phyloP scores from a whole-genome alignment of 2,888 invertebrate species.

The Caenorhabditis panamensis region DNA sequence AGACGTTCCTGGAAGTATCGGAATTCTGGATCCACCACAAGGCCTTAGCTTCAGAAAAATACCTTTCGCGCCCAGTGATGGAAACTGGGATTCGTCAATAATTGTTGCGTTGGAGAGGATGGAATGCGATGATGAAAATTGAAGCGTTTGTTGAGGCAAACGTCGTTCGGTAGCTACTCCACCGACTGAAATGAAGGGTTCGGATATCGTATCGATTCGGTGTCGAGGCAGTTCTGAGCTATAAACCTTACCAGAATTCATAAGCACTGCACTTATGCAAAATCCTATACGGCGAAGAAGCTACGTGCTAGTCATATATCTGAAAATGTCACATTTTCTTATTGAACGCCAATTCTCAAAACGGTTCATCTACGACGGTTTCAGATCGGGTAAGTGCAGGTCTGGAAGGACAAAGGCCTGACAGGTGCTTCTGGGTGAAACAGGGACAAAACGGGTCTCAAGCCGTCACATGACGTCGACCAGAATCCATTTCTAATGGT shows the following conservation, averaged over 20 bases:
- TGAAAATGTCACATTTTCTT: slow-evolving; percentile 16
- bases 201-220: background rate
- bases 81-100: slow-evolving; percentile 78
- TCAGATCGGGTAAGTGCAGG: background rate
- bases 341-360: background rate
- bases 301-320: slow-evolving; percentile 60
- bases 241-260: slow-evolving; percentile 59
- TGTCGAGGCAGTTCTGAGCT: background rate
- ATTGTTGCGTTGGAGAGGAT: slow-evolving; percentile 66
- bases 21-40: too few relatives aligned
- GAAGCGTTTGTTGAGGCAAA: slow-evolving; percentile 50
- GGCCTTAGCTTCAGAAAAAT: too few relatives aligned
- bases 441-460: slow-evolving; percentile 14
- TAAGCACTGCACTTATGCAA: slow-evolving; percentile 58
- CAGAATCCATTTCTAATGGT: slow-evolving; percentile 33
- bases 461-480: slow-evolving; percentile 22
- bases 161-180: slow-evolving; percentile 70
- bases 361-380: background rate
- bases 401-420: background rate
- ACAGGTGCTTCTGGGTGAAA: background rate
- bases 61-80: slow-evolving; percentile 77
- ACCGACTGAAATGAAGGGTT: slow-evolving; percentile 55
- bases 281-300: slow-evolving; percentile 47
- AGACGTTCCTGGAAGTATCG: slow-evolving; percentile 64
- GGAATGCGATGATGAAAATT: slow-evolving; percentile 31